Conservation (phyloP, 2,888 invertebrate species). For the Drosophila diplacantha region DNA sequence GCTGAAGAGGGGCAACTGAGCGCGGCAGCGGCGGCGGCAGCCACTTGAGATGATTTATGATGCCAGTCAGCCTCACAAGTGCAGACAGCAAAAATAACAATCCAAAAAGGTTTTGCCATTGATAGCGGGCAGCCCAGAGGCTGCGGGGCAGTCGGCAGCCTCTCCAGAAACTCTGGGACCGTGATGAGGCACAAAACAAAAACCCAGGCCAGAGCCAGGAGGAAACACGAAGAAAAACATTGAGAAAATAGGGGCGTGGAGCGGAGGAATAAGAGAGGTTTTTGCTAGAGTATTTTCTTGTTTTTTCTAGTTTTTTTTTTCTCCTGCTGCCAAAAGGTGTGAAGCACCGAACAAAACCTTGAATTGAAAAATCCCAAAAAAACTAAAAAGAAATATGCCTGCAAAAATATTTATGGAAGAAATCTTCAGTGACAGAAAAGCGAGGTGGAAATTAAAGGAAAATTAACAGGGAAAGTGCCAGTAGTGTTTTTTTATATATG, state of each 20-base stretch:
- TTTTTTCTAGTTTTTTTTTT: neutral
- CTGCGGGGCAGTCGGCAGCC: conserved; percentile 10
- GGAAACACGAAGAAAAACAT: conserved; percentile 12
- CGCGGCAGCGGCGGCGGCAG: conserved; percentile 22
- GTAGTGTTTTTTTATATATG: neutral
- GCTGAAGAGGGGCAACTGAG: neutral
- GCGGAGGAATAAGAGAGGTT: neutral
- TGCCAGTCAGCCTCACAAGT: conserved; percentile 51
- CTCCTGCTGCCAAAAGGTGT: conserved; percentile 43
- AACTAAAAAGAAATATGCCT: conserved; percentile 34
- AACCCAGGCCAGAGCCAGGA: conserved; percentile 16
- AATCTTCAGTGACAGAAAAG: neutral
- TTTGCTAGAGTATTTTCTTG: neutral
- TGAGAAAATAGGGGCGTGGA: conserved; percentile 7
- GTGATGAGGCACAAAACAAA: conserved; percentile 37
- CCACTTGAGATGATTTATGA: conserved; percentile 76
- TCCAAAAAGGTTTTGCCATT: conserved; percentile 52
- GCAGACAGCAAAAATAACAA: conserved; percentile 46
- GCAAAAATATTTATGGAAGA: conserved; percentile 19
- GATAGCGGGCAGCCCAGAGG: conserved; percentile 39
- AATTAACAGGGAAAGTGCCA: neutral
- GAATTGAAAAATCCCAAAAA: conserved; percentile 59
- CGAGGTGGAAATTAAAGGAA: too few relatives aligned
- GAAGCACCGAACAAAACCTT: conserved; percentile 59
- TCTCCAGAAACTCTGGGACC: conserved; percentile 18